Percentiles rank a stretch among this genome's conserved stretches.
Evolutionary conservation across 1,140 invertebrate genomes (phyloP).

Genomic region (Scaptomyza hsui): DNA sequence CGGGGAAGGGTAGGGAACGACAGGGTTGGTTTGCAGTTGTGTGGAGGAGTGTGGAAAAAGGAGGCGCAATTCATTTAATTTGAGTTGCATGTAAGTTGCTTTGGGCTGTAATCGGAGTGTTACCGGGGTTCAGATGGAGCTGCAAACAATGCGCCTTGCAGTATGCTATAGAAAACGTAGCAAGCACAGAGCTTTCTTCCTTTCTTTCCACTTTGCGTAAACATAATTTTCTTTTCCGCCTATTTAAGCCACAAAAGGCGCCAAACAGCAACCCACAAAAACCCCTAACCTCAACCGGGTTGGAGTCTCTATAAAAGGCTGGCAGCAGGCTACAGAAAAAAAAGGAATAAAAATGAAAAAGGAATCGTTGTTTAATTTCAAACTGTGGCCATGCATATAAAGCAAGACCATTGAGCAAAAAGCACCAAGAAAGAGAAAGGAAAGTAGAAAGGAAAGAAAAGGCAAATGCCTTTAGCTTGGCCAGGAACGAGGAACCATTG

Average conservation of each 20-base stretch:
- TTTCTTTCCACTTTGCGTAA: constrained; percentile 61
- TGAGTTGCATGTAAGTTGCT: constrained; percentile 64
- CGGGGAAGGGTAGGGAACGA: constrained; percentile 10
- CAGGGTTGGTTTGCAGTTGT: not conserved
- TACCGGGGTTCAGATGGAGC: not conserved
- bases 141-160: constrained; percentile 35
- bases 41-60: no score
- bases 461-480: constrained; percentile 16
- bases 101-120: constrained; percentile 35
- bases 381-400: constrained; percentile 53
- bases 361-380: constrained; percentile 63
- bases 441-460: not conserved
- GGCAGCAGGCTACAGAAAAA: not conserved
- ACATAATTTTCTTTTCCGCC: constrained; percentile 83
- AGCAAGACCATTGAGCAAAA: constrained; percentile 35
- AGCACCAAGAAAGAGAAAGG: not conserved
- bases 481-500: constrained; percentile 38
- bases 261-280: constrained; percentile 1
- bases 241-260: constrained; percentile 74
- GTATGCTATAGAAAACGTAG: constrained; percentile 39
- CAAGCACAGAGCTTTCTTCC: constrained; percentile 1
- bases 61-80: constrained; percentile 75
- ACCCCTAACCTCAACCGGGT: not conserved
- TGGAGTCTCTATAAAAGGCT: not conserved
- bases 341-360: constrained; percentile 11